A percentile compares a stretch with the other conserved stretches of the same genome.
Conservation (phyloP, 2,888 invertebrate genomes). For the Drosophila nigricruria region DNA sequence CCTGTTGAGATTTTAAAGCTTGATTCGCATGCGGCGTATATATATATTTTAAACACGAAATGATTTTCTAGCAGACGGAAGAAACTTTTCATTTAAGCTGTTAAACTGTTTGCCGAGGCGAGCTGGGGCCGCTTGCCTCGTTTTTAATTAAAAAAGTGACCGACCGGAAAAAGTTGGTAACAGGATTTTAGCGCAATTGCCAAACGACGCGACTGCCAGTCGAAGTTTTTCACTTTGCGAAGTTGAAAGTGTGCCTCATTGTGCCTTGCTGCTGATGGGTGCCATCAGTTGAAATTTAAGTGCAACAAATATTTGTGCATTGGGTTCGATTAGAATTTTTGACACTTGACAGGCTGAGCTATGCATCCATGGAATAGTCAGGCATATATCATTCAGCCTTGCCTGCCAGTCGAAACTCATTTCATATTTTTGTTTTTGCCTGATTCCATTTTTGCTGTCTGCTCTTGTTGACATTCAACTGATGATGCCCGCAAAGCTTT, state of each 20-base stretch:
- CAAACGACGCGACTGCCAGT: constrained; percentile 48
- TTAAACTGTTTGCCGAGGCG: constrained; percentile 55
- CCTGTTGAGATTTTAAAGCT: constrained; percentile 33
- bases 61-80: not conserved
- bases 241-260: constrained; percentile 15
- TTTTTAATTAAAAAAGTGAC: constrained; percentile 76
- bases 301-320: constrained; percentile 52
- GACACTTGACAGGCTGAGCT: constrained; percentile 6
- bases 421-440: constrained; percentile 34
- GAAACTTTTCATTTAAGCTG: constrained; percentile 55
- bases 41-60: not conserved
- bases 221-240: constrained; percentile 55
- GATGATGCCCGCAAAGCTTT: constrained; percentile 51
- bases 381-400: constrained; percentile 12
- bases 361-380: not conserved
- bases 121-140: constrained; percentile 4
- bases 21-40: not conserved
- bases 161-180: constrained; percentile 51
- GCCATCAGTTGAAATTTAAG: constrained; percentile 59
- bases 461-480: constrained; percentile 42
- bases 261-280: constrained; percentile 1
- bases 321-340: constrained; percentile 40
- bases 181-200: constrained; percentile 39
- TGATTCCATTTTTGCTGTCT: constrained; percentile 32
- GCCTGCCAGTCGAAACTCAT: constrained; percentile 51